Percentiles rank a stretch among this genome's conserved stretches.
Evolutionary conservation across 2,113 vertebrate species (phyloP).

Genomic region (Cyanocitta stelleri): DNA sequence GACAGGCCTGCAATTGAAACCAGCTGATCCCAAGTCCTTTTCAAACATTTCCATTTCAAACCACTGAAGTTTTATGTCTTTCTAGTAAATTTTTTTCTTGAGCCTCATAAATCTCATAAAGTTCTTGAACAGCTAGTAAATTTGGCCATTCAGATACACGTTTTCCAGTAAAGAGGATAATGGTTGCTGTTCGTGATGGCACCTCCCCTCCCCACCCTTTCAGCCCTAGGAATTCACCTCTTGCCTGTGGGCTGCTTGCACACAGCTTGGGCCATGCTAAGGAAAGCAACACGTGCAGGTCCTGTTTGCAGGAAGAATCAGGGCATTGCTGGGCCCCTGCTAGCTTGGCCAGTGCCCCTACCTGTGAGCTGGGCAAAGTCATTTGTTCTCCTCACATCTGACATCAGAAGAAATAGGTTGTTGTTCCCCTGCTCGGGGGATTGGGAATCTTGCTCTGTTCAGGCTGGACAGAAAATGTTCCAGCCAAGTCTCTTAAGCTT

Average conservation of each 20-base stretch:
- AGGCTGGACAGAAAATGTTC: neutral
- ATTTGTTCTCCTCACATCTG: neutral
- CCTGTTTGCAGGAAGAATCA: rapidly evolving
- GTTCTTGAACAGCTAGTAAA: constrained; percentile 65
- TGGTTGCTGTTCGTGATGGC: constrained; percentile 53
- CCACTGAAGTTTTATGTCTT: constrained; percentile 66
- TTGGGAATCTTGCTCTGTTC: neutral
- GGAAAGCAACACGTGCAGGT: neutral
- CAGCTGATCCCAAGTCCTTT: constrained; percentile 61
- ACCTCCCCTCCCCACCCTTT: neutral
- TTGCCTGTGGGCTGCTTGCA: neutral
- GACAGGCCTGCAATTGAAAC: constrained; percentile 60
- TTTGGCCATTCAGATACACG: constrained; percentile 48
- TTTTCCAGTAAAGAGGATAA: constrained; percentile 66
- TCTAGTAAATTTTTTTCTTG: constrained; percentile 64
- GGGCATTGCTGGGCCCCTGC: neutral
- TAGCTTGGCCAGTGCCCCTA: neutral
- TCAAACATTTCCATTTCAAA: constrained; percentile 67
- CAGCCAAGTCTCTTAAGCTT: neutral
- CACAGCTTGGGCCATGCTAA: neutral
- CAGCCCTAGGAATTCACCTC: neutral
- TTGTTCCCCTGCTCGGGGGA: rapidly evolving
- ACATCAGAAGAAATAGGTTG: neutral
- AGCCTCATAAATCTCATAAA: constrained; percentile 66
- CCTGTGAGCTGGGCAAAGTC: neutral